A percentile compares a stretch with the other conserved stretches of the same genome.
Evolutionary conservation across 2,888 invertebrate species (phyloP).

Genomic region (Nipponacmea schrenckii): DNA sequence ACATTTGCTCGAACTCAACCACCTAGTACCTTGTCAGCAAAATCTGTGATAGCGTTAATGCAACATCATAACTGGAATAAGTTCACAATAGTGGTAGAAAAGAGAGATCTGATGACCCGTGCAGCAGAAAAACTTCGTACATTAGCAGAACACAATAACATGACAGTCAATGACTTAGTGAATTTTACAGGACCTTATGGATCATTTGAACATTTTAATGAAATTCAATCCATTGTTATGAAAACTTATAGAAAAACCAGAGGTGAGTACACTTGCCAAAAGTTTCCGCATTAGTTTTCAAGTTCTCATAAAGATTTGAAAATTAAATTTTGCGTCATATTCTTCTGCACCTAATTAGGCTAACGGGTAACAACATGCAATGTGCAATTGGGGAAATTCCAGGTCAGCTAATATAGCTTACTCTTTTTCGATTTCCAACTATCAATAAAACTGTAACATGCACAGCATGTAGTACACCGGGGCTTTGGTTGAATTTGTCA

Average conservation of each 20-base stretch:
- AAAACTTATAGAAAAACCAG: constrained; percentile 82
- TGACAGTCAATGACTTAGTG: constrained; percentile 80
- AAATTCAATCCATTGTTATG: constrained; percentile 74
- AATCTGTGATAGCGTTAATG: constrained; percentile 88
- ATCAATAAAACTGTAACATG: no score
- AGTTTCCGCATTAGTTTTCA: no score
- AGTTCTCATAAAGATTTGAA: no score
- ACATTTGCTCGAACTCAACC: constrained; percentile 91
- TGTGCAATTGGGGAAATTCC: no score
- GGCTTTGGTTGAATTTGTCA: no score
- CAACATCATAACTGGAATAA: constrained; percentile 90
- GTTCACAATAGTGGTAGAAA: constrained; percentile 74
- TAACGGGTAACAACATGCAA: no score
- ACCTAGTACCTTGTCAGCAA: constrained; percentile 91
- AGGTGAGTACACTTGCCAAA: constrained; percentile 73
- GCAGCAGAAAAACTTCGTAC: constrained; percentile 83
- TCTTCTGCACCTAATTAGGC: no score
- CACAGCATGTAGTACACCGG: no score
- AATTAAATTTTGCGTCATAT: no score
- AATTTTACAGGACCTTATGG: constrained; percentile 54
- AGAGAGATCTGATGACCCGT: constrained; percentile 42
- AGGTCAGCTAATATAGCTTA: no score
- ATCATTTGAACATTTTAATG: constrained; percentile 21
- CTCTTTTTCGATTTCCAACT: no score
- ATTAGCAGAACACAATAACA: constrained; percentile 79